Base-by-base conservation (phyloP, 2,888 invertebrate species). In the Meandrusa payeni region DNA sequence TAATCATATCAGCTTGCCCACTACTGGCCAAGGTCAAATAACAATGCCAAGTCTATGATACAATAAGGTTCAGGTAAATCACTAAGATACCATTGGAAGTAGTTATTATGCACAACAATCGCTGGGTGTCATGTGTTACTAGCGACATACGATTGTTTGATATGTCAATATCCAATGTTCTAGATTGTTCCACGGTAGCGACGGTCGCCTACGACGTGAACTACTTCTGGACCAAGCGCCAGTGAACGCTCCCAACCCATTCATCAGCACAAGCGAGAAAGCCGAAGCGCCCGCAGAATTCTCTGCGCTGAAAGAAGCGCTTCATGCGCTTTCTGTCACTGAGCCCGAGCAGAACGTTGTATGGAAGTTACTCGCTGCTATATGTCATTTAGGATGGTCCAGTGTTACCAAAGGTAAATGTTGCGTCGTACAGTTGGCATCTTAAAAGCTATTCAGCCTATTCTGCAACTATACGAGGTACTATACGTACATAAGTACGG, bases 351-450 rank as follows among this genome's bases (percentile, higher is more conserved):
- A 94, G 58, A 93, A 94, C 67, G 93, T 94, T 0, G 90, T 98
- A 36, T 97, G 96, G 93, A 90, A 92, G 59, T 93, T 97, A 26
- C 82, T 98, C 57, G 97, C 97, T 0, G 95, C 97, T n/a, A 94
- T 98, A 44, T 96, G 96, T 69, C 98, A 99, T 81, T 81, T 99
- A 50, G 97, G 97, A 6, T 93, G 94, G 70, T 97, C 95, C 15
- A 95, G 95, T 0, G 94, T 93, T 36, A 90, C 91, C 0, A 94
- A 93, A 89, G 91, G 94, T 92, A 58, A 27, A 24, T 5, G n/a
- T n/a, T 10, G n/a, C n/a, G n/a, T n/a, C n/a, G n/a, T n/a, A n/a
- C n/a, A n/a, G n/a, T n/a, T n/a, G n/a, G n/a, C n/a, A n/a, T n/a
- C n/a, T n/a, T n/a, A n/a, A n/a, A n/a, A n/a, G n/a, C n/a, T n/a